Conservation (phyloP, 2,113 vertebrate genomes). For the Oxyura jamaicensis region DNA sequence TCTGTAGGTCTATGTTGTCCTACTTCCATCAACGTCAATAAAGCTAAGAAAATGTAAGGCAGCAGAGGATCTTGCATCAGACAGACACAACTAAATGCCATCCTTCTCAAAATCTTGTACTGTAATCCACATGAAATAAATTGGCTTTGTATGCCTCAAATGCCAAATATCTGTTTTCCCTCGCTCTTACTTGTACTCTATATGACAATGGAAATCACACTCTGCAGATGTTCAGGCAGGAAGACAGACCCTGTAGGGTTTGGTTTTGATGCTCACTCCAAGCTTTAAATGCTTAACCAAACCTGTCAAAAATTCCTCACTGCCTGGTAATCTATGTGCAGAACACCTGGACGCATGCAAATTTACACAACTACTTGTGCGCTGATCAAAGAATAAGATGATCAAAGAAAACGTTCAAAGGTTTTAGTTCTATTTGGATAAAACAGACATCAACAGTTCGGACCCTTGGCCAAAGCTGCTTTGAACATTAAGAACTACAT, state of each 20-base stretch:
- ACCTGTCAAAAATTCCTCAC: neutral
- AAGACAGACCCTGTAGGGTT: neutral
- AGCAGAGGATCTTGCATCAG: constrained; percentile 3
- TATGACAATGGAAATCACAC: neutral
- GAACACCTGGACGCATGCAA: neutral
- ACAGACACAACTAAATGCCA: neutral
- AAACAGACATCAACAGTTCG: neutral
- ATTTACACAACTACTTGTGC: neutral
- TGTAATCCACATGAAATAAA: neutral
- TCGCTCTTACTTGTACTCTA: neutral
- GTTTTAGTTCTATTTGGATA: constrained; percentile 1
- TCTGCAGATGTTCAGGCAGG: neutral
- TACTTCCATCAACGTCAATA: neutral
- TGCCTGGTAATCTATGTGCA: neutral
- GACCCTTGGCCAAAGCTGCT: neutral
- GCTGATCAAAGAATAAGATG: constrained; percentile 23
- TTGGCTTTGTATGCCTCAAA: neutral
- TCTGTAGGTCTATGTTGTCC: neutral
- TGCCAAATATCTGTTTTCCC: neutral
- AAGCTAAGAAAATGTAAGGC: neutral
- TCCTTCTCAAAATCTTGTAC: neutral
- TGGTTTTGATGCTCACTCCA: neutral
- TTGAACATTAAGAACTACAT: neutral
- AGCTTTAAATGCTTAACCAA: constrained; percentile 37
- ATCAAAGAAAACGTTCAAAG: constrained; percentile 20